Evolutionary conservation across 2,113 vertebrate genomes (phyloP).

Genomic region (Telmatochromis brachygnathus): DNA sequence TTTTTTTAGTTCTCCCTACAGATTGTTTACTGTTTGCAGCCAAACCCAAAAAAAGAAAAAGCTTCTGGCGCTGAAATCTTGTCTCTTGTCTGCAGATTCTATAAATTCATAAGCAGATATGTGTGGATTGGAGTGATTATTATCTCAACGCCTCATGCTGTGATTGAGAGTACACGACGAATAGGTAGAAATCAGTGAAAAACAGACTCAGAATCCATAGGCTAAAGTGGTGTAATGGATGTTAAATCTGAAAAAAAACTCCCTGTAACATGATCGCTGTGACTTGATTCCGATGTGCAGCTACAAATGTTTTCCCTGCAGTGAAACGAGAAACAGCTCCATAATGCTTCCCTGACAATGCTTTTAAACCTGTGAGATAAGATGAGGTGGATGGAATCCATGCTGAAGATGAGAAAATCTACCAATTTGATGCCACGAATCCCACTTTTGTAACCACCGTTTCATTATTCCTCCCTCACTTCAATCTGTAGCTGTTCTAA

Average conservation of each 20-base stretch:
- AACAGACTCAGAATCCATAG: background rate
- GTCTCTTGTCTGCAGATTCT: background rate
- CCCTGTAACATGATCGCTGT: background rate
- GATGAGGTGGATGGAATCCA: background rate
- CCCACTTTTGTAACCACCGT: background rate
- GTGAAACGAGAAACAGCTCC: background rate
- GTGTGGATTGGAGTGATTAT: background rate
- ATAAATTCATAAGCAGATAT: background rate
- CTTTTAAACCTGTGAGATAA: background rate
- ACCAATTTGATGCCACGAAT: background rate
- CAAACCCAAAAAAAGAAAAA: background rate
- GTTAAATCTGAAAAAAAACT: background rate
- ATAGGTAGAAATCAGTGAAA: background rate
- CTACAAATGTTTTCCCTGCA: background rate
- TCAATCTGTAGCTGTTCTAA: background rate
- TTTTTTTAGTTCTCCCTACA: background rate
- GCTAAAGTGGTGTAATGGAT: rapidly evolving
- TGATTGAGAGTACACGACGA: background rate
- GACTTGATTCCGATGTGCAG: background rate
- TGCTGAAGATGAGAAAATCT: background rate
- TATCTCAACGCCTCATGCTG: background rate
- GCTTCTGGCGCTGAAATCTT: background rate
- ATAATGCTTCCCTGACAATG: background rate
- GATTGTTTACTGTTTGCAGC: background rate
- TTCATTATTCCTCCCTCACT: background rate